A percentile compares a stretch with the other conserved stretches of the same genome.
Conservation (phyloP, 2,113 vertebrate species). For the Takifugu flavidus region DNA sequence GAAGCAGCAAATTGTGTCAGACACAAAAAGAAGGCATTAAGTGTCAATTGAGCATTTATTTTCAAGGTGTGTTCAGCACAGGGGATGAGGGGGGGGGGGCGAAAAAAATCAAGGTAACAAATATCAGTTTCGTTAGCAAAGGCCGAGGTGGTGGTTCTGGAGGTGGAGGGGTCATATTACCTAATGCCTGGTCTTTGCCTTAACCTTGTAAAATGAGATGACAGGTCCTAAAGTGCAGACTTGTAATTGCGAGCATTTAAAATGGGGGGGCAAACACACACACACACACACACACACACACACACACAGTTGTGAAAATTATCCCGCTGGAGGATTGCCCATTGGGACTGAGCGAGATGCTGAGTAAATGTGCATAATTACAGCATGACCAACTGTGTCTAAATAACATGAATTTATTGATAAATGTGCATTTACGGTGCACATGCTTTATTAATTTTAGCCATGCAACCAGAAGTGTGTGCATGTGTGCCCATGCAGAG, state of each 20-base stretch:
- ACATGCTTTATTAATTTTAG: slow-evolving; percentile 20
- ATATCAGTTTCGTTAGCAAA: slow-evolving; percentile 55
- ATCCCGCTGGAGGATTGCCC: slow-evolving; percentile 59
- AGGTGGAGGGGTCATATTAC: slow-evolving; percentile 52
- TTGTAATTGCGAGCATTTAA: slow-evolving; percentile 72
- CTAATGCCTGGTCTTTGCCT: slow-evolving; percentile 67
- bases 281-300: background rate
- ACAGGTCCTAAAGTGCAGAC: slow-evolving; percentile 66
- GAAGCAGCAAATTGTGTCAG: slow-evolving; percentile 48
- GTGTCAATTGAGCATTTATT: slow-evolving; percentile 50
- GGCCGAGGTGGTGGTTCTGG: slow-evolving; percentile 28
- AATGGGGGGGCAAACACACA: slow-evolving; percentile 46
- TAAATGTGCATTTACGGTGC: slow-evolving; percentile 48
- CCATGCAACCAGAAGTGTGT: slow-evolving; percentile 18
- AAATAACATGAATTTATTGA: slow-evolving; percentile 68
- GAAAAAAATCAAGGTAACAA: slow-evolving; percentile 45
- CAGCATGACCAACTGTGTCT: slow-evolving; percentile 51
- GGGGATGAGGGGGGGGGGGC: background rate
- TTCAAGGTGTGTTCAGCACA: slow-evolving; percentile 47
- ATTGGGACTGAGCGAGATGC: slow-evolving; percentile 55
- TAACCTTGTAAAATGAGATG: slow-evolving; percentile 72
- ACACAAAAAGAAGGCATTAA: slow-evolving; percentile 51
- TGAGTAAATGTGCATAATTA: slow-evolving; percentile 71
- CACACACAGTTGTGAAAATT: slow-evolving; percentile 43
- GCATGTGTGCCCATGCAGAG: slow-evolving; percentile 23